phyloP scores from a whole-genome alignment of 2,888 invertebrate species.

The Lucinisca nassula region DNA sequence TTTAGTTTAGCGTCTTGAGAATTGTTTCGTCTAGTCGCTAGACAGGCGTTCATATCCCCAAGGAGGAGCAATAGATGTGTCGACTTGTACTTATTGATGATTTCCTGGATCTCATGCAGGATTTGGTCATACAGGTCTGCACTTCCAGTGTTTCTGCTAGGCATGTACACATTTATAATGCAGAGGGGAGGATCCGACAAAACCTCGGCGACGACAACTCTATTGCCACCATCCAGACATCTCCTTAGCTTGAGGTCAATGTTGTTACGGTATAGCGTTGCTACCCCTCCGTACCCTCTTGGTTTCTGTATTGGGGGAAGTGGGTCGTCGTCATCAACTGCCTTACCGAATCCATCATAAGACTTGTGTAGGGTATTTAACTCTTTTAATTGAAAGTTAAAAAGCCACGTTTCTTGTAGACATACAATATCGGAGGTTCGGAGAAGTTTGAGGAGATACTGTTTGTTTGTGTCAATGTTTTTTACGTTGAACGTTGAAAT shows the following conservation, averaged over 20 bases:
- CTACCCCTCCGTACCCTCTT: background rate
- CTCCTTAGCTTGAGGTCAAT: background rate
- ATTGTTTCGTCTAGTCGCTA: background rate
- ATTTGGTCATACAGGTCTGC: background rate
- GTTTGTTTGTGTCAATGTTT: no score
- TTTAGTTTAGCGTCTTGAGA: background rate
- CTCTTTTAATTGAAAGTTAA: background rate
- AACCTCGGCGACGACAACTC: background rate
- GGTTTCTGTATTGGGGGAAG: background rate
- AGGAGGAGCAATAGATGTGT: background rate
- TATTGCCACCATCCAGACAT: background rate
- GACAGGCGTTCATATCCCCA: constrained; percentile 1
- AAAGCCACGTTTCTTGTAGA: no score
- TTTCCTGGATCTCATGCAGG: background rate
- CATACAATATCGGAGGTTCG: no score
- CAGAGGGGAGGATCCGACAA: background rate
- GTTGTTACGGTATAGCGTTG: background rate
- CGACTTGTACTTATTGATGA: background rate
- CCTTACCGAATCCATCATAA: background rate
- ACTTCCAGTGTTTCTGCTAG: background rate
- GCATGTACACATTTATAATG: background rate
- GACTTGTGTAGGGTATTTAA: background rate
- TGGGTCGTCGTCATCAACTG: background rate
- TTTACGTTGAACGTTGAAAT: no score
- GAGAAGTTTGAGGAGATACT: no score